Evolutionary conservation across 1,140 invertebrate species (phyloP), one percentile per base, ranked within the genome.

Genomic region (Mylabris phalerata): DNA sequence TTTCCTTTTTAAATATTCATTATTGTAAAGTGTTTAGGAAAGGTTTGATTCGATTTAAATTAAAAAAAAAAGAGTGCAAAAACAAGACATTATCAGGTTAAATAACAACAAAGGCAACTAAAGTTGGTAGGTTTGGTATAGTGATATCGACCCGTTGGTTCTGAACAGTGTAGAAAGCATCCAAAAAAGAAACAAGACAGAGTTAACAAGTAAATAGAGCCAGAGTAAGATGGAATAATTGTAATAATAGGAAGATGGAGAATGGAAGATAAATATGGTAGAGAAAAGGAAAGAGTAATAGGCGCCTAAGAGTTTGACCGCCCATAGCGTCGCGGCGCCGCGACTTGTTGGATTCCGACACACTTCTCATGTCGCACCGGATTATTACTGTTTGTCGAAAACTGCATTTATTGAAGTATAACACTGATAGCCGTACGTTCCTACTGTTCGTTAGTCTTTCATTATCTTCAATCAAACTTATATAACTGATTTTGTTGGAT

Each of bases 281-380:
- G 38, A 55, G 46, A 55, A 51, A 42, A 47, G 38, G 50, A 59
- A 49, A 59, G 50, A 41, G 32, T 40, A 25, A 13, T 24, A 56
- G 61, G 57, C 63, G 63, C 61, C 59, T 56, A 38, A 50, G 45
- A 64, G 62, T 65, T 32, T 66, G 66, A 66, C 66, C 66, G 66
- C 66, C 66, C 58, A 66, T 54, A 67, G 66, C 66, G 67, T 64
- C 65, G 57, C 57, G 65, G 64, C 64, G 67, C 67, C 67, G 60
- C 63, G 68, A 70, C 68, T 70, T 70, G 68, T 70, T 70, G 68
- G 68, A 70, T 70, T 70, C 62, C 68, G 62, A 67, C 67, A 69
- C 64, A 67, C 67, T 69, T 67, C 61, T 64, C 61, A 60, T 68
- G 65, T 68, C 63, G 57, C 61, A 67, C 63, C 61, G 61, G 52